Percentiles rank a stretch among this genome's conserved stretches.
These are phyloP conservation scores for Pseudococcus viburni DNA, from an alignment of 2,888 invertebrate species.

Conservation along the genomic window DNA sequence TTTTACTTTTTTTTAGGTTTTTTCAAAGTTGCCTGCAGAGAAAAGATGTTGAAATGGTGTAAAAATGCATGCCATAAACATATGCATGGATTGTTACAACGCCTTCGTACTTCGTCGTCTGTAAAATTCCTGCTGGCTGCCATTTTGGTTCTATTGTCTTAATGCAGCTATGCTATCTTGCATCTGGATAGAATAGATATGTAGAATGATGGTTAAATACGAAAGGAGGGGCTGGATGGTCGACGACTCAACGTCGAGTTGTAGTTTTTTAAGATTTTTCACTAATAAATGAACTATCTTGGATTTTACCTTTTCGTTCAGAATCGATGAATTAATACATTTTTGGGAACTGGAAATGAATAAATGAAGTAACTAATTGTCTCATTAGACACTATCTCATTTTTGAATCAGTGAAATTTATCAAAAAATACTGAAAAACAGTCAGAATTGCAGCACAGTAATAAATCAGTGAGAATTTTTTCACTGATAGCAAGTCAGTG, in stretches of 20 bases:
- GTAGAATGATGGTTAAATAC: background rate
- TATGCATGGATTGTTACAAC: background rate
- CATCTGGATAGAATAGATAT: background rate
- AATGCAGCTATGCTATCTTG: background rate
- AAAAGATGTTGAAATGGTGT: background rate
- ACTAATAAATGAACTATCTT: too few species aligned
- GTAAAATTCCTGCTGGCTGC: background rate
- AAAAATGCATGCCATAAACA: background rate
- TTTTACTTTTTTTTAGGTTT: too few species aligned
- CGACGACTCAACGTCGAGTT: background rate
- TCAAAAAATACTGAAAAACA: too few species aligned
- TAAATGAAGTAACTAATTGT: too few species aligned
- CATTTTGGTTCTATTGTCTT: background rate
- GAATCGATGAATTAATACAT: too few species aligned
- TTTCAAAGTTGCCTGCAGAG: background rate
- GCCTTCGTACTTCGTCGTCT: background rate
- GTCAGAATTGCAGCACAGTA: too few species aligned
- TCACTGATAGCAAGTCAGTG: too few species aligned
- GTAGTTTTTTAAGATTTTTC: background rate
- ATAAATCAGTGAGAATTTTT: too few species aligned
- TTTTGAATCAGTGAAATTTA: too few species aligned
- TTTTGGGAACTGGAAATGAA: too few species aligned
- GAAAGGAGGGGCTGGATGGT: background rate
- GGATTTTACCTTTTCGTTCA: too few species aligned
- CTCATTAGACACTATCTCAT: too few species aligned